Evolutionary conservation across 2,113 vertebrate genomes (phyloP).

Genomic region (Cyanoramphus novaezelandiae): DNA sequence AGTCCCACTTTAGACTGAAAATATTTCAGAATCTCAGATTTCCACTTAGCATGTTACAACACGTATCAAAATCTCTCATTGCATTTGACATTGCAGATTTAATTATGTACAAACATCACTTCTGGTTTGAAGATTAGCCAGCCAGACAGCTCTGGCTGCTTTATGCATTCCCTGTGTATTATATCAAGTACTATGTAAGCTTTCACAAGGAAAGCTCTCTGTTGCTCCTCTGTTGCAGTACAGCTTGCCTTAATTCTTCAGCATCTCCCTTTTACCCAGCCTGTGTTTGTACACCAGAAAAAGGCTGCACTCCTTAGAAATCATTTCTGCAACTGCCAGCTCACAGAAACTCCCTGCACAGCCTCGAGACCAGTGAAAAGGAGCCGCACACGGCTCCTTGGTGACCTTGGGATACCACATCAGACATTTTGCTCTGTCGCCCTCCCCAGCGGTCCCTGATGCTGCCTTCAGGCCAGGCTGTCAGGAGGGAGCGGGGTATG

Average conservation of each 20-base stretch:
- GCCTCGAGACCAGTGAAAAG: background rate
- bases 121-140: background rate
- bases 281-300: background rate
- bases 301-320: background rate
- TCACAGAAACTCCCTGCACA: background rate
- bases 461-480: background rate
- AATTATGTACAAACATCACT: conserved; percentile 1
- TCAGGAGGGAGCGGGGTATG: rapidly evolving
- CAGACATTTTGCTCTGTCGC: background rate
- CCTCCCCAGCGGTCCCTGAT: background rate
- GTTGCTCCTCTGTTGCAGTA: background rate
- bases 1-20: background rate
- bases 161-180: background rate
- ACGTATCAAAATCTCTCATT: background rate
- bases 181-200: background rate
- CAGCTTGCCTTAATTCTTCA: background rate
- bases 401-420: background rate
- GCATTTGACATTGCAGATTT: conserved; percentile 8
- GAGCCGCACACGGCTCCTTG: background rate
- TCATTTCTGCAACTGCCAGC: background rate
- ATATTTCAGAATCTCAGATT: background rate
- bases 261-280: background rate
- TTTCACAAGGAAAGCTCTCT: background rate
- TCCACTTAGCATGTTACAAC: background rate
- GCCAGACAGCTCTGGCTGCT: background rate